Base-by-base conservation (phyloP, 2,888 invertebrate genomes). In the Agrochola lota region DNA sequence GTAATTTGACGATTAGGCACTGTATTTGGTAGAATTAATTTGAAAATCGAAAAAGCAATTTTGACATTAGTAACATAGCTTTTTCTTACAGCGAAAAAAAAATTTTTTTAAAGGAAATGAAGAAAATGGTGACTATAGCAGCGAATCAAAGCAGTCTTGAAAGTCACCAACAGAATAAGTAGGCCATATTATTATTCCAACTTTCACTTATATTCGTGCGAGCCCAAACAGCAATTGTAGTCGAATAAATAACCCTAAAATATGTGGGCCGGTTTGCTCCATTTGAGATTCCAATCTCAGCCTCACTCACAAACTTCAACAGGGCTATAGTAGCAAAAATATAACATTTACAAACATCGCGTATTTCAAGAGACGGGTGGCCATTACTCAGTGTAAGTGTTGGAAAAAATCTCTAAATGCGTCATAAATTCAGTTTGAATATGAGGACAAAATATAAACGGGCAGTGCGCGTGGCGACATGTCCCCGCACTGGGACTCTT, bases 351-450 rank as follows among this genome's bases (percentile, higher is more conserved):
- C 80, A 40, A 75, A 74, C 52, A 78, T 72, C 75, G 62, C 76
- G 75, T 81, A 81, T 81, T 82, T 84, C 77, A 80, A 74, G 60
- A 73, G 57, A 67, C 60, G 68, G 46, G 30, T 17, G 60, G 63
- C 79, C 68, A 81, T 83, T 81, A 83, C 81, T 87, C 77, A 78
- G 76, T n/a, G 55, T 77, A 80, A 82, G 71, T 80, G 71, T 64
- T 83, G 26, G 72, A 80, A 71, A 77, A 85, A 84, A 75, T 70
- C 74, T 77, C 73, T 77, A 71, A 86, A 87, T 55, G 72, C 68
- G 72, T 71, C 76, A 84, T 82, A 86, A 89, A 86, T 89, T 90
- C 81, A 75, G 80, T 86, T 88, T 86, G 73, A 78, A 84, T 83
- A 81, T 81, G 77, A 67, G 74, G 77, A 81, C 83, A 80, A 87